Conservation (phyloP, 2,113 vertebrate genomes). For the Carassius carassius region DNA sequence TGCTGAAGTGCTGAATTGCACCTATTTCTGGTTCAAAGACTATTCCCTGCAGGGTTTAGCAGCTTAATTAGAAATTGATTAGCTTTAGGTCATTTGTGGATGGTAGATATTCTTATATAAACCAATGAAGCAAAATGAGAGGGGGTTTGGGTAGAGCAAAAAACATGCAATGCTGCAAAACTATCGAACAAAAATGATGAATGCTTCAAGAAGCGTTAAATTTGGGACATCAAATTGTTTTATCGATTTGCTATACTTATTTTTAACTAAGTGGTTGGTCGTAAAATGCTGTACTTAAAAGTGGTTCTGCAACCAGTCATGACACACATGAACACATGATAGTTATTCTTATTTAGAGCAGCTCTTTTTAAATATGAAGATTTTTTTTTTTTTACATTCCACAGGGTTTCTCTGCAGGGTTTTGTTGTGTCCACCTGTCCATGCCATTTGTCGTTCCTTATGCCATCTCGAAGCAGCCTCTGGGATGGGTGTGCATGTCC, state of each 20-base stretch:
- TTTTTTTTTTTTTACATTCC: background rate
- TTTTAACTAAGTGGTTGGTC: background rate
- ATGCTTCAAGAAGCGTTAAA: background rate
- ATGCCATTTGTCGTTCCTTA: slow-evolving; percentile 54
- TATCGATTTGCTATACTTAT: background rate
- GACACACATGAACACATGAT: background rate
- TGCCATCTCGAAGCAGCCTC: slow-evolving; percentile 78
- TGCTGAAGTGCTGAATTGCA: background rate
- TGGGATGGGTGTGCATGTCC: slow-evolving; percentile 81
- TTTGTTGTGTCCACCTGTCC: slow-evolving; percentile 42
- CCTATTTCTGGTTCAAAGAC: background rate
- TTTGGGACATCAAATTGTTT: background rate
- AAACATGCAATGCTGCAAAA: background rate
- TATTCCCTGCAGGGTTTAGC: background rate
- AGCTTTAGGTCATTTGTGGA: background rate
- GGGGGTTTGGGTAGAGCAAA: background rate
- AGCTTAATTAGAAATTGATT: slow-evolving; percentile 14
- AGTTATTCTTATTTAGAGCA: background rate
- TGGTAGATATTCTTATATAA: slow-evolving; percentile 7
- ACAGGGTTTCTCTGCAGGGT: slow-evolving; percentile 7
- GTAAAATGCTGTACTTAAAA: background rate
- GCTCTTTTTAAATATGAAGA: slow-evolving; percentile 5
- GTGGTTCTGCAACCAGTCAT: too few species aligned
- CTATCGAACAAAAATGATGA: background rate
- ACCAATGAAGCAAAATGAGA: background rate